Evolutionary conservation across 2,797 vertebrate genomes (phyloP).

Genomic region (Delichon dasypus): DNA sequence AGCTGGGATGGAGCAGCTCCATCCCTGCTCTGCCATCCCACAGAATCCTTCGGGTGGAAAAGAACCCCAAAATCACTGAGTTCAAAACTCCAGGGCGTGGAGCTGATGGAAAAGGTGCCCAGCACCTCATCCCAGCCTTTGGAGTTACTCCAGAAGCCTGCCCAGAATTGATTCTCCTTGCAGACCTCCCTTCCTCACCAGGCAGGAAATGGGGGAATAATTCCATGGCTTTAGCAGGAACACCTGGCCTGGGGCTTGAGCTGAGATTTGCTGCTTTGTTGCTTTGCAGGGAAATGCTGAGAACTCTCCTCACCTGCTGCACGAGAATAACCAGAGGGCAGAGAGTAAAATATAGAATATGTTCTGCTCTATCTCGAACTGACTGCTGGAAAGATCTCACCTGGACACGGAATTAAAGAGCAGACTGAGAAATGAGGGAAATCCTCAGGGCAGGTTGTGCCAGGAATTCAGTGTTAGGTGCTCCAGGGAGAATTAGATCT

Average conservation of each 20-base stretch:
- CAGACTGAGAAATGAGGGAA: not conserved
- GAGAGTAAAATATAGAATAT: not conserved
- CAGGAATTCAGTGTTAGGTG: not conserved
- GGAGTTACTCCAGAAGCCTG: not conserved
- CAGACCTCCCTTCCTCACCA: not conserved
- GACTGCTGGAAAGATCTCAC: not conserved
- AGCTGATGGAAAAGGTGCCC: not conserved
- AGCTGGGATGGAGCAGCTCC: not conserved
- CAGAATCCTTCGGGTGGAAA: accelerated
- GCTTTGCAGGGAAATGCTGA: conserved; percentile 32
- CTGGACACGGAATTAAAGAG: not conserved
- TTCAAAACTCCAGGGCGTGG: accelerated
- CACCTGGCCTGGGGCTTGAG: accelerated
- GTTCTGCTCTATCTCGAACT: not conserved
- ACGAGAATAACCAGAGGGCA: not conserved
- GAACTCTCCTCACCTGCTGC: not conserved
- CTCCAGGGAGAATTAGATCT: not conserved
- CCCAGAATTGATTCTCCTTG: not conserved
- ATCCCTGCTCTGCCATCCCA: not conserved
- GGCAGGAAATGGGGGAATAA: not conserved
- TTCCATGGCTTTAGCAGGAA: accelerated
- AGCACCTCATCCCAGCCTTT: not conserved
- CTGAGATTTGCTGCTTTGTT: not conserved
- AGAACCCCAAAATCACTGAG: not conserved
- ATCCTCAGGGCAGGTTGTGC: not conserved